Evolutionary conservation across 2,797 vertebrate genomes (phyloP), one percentile per base, ranked within the genome.

Genomic region (Bradypodion ventrale): DNA sequence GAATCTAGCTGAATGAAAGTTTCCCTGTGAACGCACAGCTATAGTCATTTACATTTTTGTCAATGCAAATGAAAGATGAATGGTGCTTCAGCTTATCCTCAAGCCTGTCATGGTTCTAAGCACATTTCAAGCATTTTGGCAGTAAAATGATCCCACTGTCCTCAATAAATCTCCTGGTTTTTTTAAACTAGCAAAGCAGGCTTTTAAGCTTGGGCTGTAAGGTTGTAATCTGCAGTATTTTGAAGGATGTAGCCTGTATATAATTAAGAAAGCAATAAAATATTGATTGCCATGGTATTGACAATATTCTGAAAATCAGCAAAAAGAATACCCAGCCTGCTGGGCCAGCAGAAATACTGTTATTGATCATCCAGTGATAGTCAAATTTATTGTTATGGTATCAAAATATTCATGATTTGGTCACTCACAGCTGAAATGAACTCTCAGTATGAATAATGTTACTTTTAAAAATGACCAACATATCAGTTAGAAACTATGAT

Each of bases 101-200:
- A 62, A 4, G 4, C 52, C 63, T 85, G 46, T 83, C 82, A 80
- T 68, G 79, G 72, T 52, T 73, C 75, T 59, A 42, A 87, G 83
- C 78, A 52, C 5, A 87, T 80, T 91, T 83, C 52, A 86, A 32
- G 25, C 80, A 79, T 1, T 83, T 86, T 59, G 85, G 44, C 0
- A 0, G 5, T 87, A 80, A 88, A 90, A 84, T 66, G 70, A 83
- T 82, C 32, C 62, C 83, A 52, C 69, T 75, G 72, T 66, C 56
- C 77, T 84, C 56, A 63, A 62, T 85, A 87, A 82, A 80, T 56
- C 62, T 56, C 78, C 65, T 70, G 19, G 75, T 80, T 72, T 44
- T 83, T 46, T 87, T 52, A n/a, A n/a, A 75, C 27, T 40, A 78
- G 32, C 44, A 72, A 74, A 86, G 84, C 32, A 65, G 23, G 80